A percentile compares a stretch with the other conserved stretches of the same genome.
phyloP scores from a whole-genome alignment of 2,888 invertebrate species.

The Cosmopolites sordidus region DNA sequence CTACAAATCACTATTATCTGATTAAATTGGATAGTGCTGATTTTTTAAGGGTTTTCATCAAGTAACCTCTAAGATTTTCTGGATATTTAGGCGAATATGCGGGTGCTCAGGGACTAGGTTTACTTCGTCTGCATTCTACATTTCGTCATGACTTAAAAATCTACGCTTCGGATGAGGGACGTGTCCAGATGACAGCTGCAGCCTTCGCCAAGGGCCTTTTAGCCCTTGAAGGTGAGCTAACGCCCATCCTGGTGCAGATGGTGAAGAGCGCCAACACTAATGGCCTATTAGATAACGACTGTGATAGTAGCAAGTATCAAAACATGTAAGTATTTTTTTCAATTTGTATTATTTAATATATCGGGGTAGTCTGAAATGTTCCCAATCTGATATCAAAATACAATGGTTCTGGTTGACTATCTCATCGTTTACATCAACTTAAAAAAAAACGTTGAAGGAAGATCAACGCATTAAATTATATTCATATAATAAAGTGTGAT shows the following conservation, averaged over 20 bases:
- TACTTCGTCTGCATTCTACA: constrained; percentile 93
- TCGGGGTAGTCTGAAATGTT: no score
- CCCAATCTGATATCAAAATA: no score
- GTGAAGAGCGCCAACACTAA: constrained; percentile 99
- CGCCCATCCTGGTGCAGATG: constrained; percentile 99
- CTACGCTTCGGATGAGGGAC: constrained; percentile 98
- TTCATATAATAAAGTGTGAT: no score
- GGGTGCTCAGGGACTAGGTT: constrained; percentile 91
- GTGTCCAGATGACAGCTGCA: constrained; percentile 99
- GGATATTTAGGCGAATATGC: constrained; percentile 66
- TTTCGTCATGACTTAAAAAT: constrained; percentile 99
- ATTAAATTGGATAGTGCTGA: no score
- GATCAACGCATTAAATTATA: no score
- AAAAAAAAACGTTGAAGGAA: no score
- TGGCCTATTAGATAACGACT: constrained; percentile 95
- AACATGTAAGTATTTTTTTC: constrained; percentile 66
- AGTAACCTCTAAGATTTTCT: no score
- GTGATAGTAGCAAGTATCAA: constrained; percentile 93
- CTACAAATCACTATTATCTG: no score
- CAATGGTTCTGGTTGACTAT: no score
- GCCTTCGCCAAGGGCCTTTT: constrained; percentile 98
- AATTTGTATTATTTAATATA: no score
- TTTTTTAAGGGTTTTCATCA: no score
- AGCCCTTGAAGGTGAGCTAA: constrained; percentile 95
- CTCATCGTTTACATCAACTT: no score